Evolutionary conservation across 2,888 invertebrate genomes (phyloP), one percentile per base, ranked within the genome.

Genomic region (Cremastinae sp.): DNA sequence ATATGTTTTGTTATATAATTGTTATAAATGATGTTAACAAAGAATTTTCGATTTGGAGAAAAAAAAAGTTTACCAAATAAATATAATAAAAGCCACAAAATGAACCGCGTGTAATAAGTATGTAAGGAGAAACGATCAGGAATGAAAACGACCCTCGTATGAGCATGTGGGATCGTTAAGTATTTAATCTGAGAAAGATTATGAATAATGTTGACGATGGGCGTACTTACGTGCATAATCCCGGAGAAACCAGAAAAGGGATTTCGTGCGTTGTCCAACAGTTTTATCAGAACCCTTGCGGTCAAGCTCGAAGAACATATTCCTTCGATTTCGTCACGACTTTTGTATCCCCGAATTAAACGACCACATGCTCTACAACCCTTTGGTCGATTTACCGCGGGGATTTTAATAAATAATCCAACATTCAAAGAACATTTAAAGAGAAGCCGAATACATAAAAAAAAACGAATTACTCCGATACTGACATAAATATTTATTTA

Each of bases 181-280:
- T 34, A 16, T 58, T 41, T 49, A 58, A 69, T 43, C 43, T 34
- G 22, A 62, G 43, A 43, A 64, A 58, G 8, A 56, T 56, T 51
- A 62, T 61, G 61, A 54, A 65, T 28, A 20, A 18, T 45, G 59
- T 8, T 28, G 28, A 28, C 28, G 28, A 28, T 5, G 28, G 45
- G 34, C 28, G 16, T 22, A 22, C 12, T 28, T 9, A 16, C 45
- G n/a, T 56, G 36, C 12, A 28, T 41, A 68, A n/a, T 45, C 47
- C 51, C 45, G 58, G 53, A 76, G 68, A 45, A 68, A 69, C 45
- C 72, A 43, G 54, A 45, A 64, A 73, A 64, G 68, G 73, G 28
- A 28, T 28, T 54, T 34, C 2, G 61, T 66, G 22, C 38, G 34
- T 41, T 53, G 28, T 61, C 47, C 20, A 28, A 47, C 41, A 56